Base-by-base conservation (phyloP, 1,140 invertebrate genomes). In the Tetramorium alpestre region DNA sequence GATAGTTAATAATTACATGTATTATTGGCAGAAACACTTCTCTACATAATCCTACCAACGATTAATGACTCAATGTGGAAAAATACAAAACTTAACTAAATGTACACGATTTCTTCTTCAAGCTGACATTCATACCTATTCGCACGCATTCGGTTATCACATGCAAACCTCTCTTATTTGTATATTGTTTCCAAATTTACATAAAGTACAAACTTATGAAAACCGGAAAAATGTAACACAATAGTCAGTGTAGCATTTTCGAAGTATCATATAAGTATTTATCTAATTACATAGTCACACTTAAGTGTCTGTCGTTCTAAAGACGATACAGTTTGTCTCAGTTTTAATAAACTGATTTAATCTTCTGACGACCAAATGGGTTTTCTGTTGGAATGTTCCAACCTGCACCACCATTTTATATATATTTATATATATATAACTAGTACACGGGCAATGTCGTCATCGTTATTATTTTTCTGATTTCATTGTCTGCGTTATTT, bases 1-100 rank as follows among this genome's bases (percentile, higher is more conserved):
- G 89, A 90, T 92, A 90, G 86, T 91, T 93, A 93, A 87, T 91
- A 93, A 92, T 93, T 91, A 90, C 89, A 93, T 82, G 33, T 91
- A 92, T 93, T 93, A 94, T 93, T 93, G 91, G 88, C 91, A 93
- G 88, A 93, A 90, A 92, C 85, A 90, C 64, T 85, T 72, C 87
- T 33, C 84, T 93, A 92, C 88, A 86, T 92, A 90, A 91, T 93
- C 88, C 91, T 93, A 93, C 92, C 90, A 95, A 94, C 90, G 92
- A 94, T 94, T 91, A 91, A 93, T 94, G 94, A 94, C 91, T 94
- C 91, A 92, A 90, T 92, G 94, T 95, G 94, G 91, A 95, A 95
- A 95, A 95, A 95, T 95, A 95, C 93, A 95, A 95, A 95, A 95
- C 93, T 94, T 94, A 95, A 95, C 92, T 95, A 94, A 95, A 95